Evolutionary conservation across 2,113 vertebrate species (phyloP), one percentile per base, ranked within the genome.

Genomic region (Ceyx cyanopectus): DNA sequence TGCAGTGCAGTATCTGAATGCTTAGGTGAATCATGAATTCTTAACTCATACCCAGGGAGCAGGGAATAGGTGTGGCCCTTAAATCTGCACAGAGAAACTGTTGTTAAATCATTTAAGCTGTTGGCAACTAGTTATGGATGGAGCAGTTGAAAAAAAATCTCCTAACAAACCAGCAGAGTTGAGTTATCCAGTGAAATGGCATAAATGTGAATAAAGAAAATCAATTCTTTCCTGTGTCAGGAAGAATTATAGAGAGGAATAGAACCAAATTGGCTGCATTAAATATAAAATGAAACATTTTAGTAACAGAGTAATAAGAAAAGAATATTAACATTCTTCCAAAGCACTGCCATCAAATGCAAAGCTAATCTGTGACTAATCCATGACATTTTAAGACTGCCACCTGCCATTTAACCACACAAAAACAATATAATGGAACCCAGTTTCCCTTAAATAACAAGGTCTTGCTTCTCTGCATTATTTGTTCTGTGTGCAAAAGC

Each of bases 361-460:
- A 37, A 37, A 37, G 37, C 37, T 37, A 82, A 94, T 67, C 89
- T 84, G 50, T 94, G 91, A 95, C 73, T 92, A 88, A 93, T 94
- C 93, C 73, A 91, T 91, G 93, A 76, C 63, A 92, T 89, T 82
- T 96, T 85, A 89, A 87, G 95, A 81, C 54, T 92, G 57, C 57
- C 77, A 92, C 56, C 37, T 93, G 81, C 73, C 73, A 95, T 91
- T 96, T 95, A 40, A 91, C 54, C 54, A 91, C 81, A 80, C 20
- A 91, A 92, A 89, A 78, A 34, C 40, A 95, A 81, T 17, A 19
- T 58, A 85, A 65, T 18, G 93, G 54, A 92, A 91, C 37, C 46
- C 65, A 80, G 58, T 63, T 96, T 96, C 79, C 80, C 72, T 89
- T 88, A 95, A 96, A 92, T 96, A 81, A 93, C 29, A 90, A 76